A percentile compares a stretch with the other conserved stretches of the same genome.
phyloP scores from a whole-genome alignment of 2,113 vertebrate genomes.

The Notarius lentiginosus region DNA sequence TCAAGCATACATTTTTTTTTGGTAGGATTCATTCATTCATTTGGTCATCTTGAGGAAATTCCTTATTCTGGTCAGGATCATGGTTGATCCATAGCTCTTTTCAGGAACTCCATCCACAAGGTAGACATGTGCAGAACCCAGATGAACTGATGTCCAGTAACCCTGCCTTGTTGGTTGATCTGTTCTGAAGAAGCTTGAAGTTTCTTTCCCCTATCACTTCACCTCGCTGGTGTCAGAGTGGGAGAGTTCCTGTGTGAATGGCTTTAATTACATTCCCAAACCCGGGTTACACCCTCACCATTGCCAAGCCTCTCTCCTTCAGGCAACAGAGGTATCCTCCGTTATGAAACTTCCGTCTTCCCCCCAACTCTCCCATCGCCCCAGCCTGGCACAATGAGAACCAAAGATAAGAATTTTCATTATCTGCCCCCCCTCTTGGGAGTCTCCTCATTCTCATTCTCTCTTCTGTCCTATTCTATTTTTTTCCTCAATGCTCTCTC shows the following conservation, averaged over 20 bases:
- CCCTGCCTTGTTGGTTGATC: constrained; percentile 19
- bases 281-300: constrained; percentile 24
- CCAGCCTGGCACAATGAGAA: constrained; percentile 55
- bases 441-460: constrained; percentile 43
- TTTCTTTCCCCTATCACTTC: constrained; percentile 22
- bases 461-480: constrained; percentile 28
- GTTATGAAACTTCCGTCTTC: constrained; percentile 49
- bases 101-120: not conserved
- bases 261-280: constrained; percentile 53
- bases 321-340: constrained; percentile 39
- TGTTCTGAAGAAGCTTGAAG: constrained; percentile 25
- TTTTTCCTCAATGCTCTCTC: constrained; percentile 2
- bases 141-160: not conserved
- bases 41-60: not conserved
- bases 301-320: constrained; percentile 22
- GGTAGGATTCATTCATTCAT: not conserved
- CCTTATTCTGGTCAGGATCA: too few species aligned
- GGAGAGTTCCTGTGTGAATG: constrained; percentile 30
- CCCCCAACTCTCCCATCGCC: constrained; percentile 36
- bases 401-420: constrained; percentile 62
- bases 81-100: not conserved
- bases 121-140: not conserved
- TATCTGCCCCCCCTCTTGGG: constrained; percentile 54
- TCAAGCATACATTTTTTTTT: not conserved
- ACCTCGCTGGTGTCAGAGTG: constrained; percentile 25